phyloP scores from a whole-genome alignment of 2,113 vertebrate species.

The Gymnobelideus leadbeateri region DNA sequence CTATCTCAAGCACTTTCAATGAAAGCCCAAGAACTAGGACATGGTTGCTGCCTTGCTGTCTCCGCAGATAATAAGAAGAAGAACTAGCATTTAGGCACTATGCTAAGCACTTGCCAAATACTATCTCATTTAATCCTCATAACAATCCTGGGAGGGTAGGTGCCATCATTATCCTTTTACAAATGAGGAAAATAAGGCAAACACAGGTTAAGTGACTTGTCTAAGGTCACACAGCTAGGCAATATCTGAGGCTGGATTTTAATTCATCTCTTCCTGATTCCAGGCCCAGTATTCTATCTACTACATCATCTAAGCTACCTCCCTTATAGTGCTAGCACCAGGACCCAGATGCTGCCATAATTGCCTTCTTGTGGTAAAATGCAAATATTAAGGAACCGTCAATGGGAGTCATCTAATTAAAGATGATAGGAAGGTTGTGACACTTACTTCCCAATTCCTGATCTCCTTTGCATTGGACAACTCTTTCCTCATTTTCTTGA shows the following conservation, averaged over 20 bases:
- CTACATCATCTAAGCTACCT: background rate
- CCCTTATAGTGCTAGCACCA: background rate
- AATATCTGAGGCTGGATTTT: background rate
- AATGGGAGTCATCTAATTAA: background rate
- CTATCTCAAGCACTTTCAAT: background rate
- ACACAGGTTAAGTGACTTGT: background rate
- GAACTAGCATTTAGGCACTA: background rate
- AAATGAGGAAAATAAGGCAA: background rate
- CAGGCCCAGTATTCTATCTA: background rate
- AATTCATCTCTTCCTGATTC: background rate
- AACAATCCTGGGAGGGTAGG: background rate
- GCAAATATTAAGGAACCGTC: background rate
- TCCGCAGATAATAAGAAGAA: background rate
- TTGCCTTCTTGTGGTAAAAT: background rate
- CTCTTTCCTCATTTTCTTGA: slow-evolving; percentile 87
- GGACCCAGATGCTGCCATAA: background rate
- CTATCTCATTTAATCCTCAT: background rate
- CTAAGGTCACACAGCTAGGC: background rate
- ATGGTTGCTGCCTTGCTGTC: background rate
- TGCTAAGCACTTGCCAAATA: background rate
- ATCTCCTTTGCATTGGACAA: slow-evolving; percentile 82
- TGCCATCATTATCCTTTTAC: background rate
- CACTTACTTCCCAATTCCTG: slow-evolving; percentile 89
- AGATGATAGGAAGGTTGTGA: background rate
- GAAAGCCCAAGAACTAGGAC: background rate